Percentiles rank a stretch among this genome's conserved stretches.
These are phyloP conservation scores for Drosophila cracens DNA, from an alignment of 2,888 invertebrate species.

Conservation along the genomic window DNA sequence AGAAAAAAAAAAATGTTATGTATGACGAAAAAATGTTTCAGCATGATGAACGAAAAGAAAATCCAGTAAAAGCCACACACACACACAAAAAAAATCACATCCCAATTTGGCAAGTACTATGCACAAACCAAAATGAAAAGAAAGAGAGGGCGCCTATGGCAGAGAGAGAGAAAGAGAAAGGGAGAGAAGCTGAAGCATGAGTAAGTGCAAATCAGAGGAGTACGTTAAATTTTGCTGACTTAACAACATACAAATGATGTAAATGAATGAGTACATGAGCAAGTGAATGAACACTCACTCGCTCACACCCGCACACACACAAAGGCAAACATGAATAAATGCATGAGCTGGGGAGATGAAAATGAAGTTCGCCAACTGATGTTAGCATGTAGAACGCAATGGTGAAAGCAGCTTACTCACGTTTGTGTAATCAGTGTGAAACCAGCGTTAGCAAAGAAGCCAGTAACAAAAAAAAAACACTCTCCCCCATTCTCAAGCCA, in stretches of 20 bases:
- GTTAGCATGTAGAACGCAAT: conserved; percentile 79
- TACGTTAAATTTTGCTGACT: conserved; percentile 78
- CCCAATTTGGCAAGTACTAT: conserved; percentile 54
- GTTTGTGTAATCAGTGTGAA: conserved; percentile 82
- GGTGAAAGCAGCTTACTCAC: conserved; percentile 81
- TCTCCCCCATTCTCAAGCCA: neutral
- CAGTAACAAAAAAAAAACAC: conserved; percentile 21
- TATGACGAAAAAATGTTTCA: conserved; percentile 18
- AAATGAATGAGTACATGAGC: conserved; percentile 75
- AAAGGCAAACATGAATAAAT: conserved; percentile 69
- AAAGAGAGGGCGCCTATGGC: neutral
- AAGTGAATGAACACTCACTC: conserved; percentile 53
- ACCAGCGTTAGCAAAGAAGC: conserved; percentile 56
- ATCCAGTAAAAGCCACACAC: conserved; percentile 38
- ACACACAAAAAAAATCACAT: conserved; percentile 45
- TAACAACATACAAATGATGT: conserved; percentile 81
- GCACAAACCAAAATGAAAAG: conserved; percentile 2
- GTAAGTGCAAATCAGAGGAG: conserved; percentile 73
- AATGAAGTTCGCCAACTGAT: conserved; percentile 46
- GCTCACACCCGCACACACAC: conserved; percentile 13
- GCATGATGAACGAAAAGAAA: conserved; percentile 45
- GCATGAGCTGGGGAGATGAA: conserved; percentile 62
- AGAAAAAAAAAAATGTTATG: conserved; percentile 3
- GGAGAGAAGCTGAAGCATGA: conserved; percentile 20
- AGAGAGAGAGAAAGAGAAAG: conserved; percentile 1